Conservation (phyloP, 2,888 invertebrate species). For the Drosophila greeni region DNA sequence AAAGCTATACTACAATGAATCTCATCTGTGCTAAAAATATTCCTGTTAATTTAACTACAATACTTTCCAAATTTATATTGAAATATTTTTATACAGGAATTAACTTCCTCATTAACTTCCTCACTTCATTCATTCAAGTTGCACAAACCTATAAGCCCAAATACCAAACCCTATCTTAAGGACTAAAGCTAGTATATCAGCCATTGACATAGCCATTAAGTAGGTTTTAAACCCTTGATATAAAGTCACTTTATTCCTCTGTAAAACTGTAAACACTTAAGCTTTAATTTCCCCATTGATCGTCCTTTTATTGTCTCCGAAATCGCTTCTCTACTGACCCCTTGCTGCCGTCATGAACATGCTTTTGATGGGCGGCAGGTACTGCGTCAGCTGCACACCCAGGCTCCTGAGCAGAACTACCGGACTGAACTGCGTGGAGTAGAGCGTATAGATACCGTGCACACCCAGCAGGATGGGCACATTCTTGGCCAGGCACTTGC, state of each 20-base stretch:
- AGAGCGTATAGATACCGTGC: conserved; percentile 91
- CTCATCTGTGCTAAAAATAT: background rate
- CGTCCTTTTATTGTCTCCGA: conserved; percentile 15
- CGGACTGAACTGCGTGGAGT: conserved; percentile 86
- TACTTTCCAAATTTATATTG: too few relatives aligned
- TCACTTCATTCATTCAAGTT: background rate
- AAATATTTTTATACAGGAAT: too few relatives aligned
- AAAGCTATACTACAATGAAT: background rate
- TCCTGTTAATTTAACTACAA: background rate
- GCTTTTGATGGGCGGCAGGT: conserved; percentile 85
- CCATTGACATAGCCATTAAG: conserved; percentile 28
- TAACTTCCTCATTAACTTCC: too few relatives aligned
- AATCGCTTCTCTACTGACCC: conserved; percentile 52
- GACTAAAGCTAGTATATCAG: background rate
- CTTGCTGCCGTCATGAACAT: conserved; percentile 75
- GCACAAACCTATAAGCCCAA: conserved; percentile 12
- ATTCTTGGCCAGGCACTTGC: conserved; percentile 89
- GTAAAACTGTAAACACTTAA: conserved; percentile 52
- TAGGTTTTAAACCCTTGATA: conserved; percentile 18
- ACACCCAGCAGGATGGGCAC: conserved; percentile 92
- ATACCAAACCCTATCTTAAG: background rate
- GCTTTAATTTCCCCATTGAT: conserved; percentile 19
- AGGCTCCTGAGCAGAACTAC: conserved; percentile 89
- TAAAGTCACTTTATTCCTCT: conserved; percentile 31
- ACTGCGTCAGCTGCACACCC: conserved; percentile 89